phyloP scores from a whole-genome alignment of 2,888 invertebrate species.

The Agapetus fuscipes region DNA sequence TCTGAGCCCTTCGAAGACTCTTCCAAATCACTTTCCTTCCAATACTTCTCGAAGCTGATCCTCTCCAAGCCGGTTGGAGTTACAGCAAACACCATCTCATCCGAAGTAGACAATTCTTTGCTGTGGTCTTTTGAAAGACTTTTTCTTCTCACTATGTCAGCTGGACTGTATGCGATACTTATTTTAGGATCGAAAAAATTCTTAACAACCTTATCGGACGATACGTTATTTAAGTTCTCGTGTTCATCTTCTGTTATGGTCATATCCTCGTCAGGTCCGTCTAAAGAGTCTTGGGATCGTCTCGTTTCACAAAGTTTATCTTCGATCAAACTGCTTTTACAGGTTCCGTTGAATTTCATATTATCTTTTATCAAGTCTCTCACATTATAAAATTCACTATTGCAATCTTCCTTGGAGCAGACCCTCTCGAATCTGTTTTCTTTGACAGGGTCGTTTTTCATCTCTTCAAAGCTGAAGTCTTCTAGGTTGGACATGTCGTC shows the following conservation, averaged over 20 bases:
- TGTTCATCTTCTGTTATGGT: conserved; percentile 43
- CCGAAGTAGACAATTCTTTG: conserved; percentile 43
- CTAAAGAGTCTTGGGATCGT: conserved; percentile 38
- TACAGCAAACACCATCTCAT: conserved; percentile 46
- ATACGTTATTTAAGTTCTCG: conserved; percentile 33
- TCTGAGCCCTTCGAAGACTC: conserved; percentile 13
- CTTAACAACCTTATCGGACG: conserved; percentile 26
- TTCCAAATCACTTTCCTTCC: conserved; percentile 33
- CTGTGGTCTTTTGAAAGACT: conserved; percentile 40
- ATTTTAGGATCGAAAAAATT: conserved; percentile 6
- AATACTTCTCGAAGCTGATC: conserved; percentile 43
- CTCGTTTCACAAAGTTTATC: conserved; percentile 13
- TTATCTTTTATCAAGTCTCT: conserved; percentile 28
- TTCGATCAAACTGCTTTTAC: not conserved
- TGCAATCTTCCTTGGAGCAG: conserved; percentile 24
- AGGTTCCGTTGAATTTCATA: conserved; percentile 27
- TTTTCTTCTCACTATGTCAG: conserved; percentile 23
- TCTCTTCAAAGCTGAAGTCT: conserved; percentile 39
- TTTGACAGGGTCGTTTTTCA: conserved; percentile 16
- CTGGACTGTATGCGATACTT: conserved; percentile 2
- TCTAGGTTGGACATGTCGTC: conserved; percentile 40
- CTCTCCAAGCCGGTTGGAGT: conserved; percentile 43
- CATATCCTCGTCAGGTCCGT: conserved; percentile 41
- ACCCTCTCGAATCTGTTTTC: conserved; percentile 12
- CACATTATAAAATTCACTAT: conserved; percentile 25